Base-by-base conservation (phyloP, 2,797 vertebrate genomes). In the Masticophis lateralis region DNA sequence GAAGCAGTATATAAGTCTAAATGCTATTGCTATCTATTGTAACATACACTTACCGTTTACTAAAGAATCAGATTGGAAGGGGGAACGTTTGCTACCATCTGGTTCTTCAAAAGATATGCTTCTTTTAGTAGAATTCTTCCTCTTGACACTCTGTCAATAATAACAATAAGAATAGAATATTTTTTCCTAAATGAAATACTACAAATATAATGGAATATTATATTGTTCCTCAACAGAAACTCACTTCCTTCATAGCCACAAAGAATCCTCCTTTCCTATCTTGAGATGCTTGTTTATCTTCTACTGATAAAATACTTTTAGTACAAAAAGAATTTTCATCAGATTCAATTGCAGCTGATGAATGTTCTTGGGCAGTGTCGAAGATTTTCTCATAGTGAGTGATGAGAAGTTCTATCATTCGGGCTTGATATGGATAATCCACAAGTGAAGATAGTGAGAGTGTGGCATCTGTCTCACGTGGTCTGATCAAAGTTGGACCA, bases 391-490 rank as follows among this genome's bases (percentile, higher is more conserved):
- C 98, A 91, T 98, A 99, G 94, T 99, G 97, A 5, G 97, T 98
- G 94, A 99, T 98, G 89, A 99, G 98, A 95, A 99, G 98, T 96
- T 99, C 99, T 93, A 99, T 99, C 95, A 99, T 97, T 56, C 98
- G 98, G 0, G 99, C 99, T 97, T 99, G 99, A 95, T 98, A 98
- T 4, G 99, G 99, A 96, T 99, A 99, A 95, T 99, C 99, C 93
- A 99, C 99, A 95, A 99, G 97, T 0, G 99, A 99, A 0, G 99
- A 99, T 86, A 99, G 98, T 25, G 99, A 99, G 96, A 99, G 98
- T 2, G 99, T 98, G 0, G 99, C 98, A 6, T 99, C 98, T 0
- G 98, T 98, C 95, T 99, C 98, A 59, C 98, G 98, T 0, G 99
- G 99, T 94, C 99, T 99, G 88, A 99, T 98, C 94, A 99, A 98